phyloP scores from a whole-genome alignment of 1,140 invertebrate species.

The Drosophila cardini region DNA sequence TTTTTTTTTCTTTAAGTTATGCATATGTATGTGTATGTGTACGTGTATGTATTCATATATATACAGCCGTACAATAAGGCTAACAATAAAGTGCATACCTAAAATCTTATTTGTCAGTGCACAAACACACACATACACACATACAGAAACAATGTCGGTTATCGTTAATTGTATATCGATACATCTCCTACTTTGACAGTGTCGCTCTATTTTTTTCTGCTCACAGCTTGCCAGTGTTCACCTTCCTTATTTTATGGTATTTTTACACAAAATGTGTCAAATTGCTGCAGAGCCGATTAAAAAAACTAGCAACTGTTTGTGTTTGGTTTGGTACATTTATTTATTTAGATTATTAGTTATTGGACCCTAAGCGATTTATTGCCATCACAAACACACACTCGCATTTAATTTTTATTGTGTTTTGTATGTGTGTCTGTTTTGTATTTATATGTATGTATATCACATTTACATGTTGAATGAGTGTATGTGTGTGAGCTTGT shows the following conservation, averaged over 20 bases:
- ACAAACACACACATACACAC: not conserved
- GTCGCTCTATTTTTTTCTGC: no score
- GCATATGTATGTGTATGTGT: not conserved
- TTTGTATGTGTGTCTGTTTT: conserved; percentile 2
- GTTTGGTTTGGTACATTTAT: conserved; percentile 25
- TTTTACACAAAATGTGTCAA: not conserved
- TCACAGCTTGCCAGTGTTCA: conserved; percentile 5
- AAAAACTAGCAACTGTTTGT: conserved; percentile 13
- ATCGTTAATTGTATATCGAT: conserved; percentile 12
- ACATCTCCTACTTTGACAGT: no score
- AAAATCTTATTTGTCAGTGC: conserved; percentile 1
- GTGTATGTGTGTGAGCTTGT: not conserved
- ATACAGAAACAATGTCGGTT: not conserved
- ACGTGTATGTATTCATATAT: not conserved
- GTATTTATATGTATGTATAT: not conserved
- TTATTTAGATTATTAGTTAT: conserved; percentile 7
- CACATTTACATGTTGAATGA: no score
- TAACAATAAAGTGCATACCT: conserved; percentile 16
- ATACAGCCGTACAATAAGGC: not conserved
- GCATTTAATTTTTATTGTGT: not conserved
- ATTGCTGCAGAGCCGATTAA: conserved; percentile 7
- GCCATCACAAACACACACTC: conserved; percentile 21
- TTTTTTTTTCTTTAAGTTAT: not conserved
- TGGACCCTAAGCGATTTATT: conserved; percentile 59
- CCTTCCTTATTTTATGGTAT: not conserved